Evolutionary conservation across 2,113 vertebrate genomes (phyloP).

Genomic region (Dermatemys mawii): DNA sequence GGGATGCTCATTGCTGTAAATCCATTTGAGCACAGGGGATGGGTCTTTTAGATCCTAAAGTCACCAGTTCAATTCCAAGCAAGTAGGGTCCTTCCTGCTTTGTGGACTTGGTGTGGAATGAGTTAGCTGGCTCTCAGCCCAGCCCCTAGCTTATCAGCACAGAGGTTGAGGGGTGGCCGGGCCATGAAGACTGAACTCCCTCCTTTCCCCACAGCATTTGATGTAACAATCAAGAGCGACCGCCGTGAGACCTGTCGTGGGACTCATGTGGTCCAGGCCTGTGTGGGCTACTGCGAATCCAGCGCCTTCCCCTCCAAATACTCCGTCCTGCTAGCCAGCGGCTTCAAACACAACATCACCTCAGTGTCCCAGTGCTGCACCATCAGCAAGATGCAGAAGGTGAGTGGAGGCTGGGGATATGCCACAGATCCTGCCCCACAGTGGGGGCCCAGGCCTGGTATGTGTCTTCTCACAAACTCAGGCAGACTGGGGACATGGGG

Average conservation of each 20-base stretch:
- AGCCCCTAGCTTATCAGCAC: background rate
- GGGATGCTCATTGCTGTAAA: background rate
- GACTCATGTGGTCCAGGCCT: conserved; percentile 83
- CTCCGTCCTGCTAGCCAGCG: conserved; percentile 87
- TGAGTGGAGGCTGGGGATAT: conserved; percentile 14
- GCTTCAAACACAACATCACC: conserved; percentile 89
- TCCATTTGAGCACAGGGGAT: background rate
- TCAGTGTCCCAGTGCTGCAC: conserved; percentile 89
- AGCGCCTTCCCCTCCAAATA: conserved; percentile 90
- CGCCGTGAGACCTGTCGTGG: conserved; percentile 84
- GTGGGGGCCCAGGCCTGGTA: background rate
- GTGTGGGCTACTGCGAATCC: conserved; percentile 92
- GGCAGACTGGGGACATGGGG: background rate
- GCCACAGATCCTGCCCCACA: too few species aligned
- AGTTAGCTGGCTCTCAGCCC: background rate
- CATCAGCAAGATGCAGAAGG: conserved; percentile 80
- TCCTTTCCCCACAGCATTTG: conserved; percentile 80
- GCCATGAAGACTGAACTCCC: background rate
- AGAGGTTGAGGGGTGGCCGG: background rate
- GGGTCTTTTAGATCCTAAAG: background rate
- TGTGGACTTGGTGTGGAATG: too few species aligned
- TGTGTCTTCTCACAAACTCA: background rate
- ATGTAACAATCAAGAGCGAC: conserved; percentile 89
- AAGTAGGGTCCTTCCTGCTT: background rate
- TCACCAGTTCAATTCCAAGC: too few species aligned